Percentiles rank a stretch among this genome's conserved stretches.
Conservation (phyloP, 2,888 invertebrate genomes). For the Netelia fuscicornis region DNA sequence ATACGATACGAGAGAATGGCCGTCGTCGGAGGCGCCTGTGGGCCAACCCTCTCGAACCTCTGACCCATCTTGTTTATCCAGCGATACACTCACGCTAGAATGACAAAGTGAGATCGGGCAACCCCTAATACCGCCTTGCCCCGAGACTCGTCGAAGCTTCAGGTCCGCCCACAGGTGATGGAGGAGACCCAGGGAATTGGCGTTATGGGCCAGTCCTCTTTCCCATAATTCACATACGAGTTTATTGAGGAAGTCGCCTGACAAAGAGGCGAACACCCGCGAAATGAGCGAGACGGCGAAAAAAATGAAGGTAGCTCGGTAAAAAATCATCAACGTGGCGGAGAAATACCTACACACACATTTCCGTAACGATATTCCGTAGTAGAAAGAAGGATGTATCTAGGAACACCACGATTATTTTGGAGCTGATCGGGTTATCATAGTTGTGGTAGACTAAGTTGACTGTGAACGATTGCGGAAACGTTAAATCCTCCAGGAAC, state of each 20-base stretch:
- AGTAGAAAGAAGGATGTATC: background rate
- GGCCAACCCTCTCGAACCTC: constrained; percentile 55
- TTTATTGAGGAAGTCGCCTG: constrained; percentile 73
- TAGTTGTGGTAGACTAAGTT: background rate
- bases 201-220: constrained; percentile 56
- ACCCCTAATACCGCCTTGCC: constrained; percentile 60
- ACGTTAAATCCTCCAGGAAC: background rate
- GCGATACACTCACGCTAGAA: constrained; percentile 54
- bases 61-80: constrained; percentile 61
- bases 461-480: background rate
- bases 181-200: constrained; percentile 28
- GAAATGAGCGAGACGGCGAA: constrained; percentile 31
- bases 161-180: constrained; percentile 57
- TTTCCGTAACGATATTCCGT: constrained; percentile 1
- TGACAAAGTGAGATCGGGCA: constrained; percentile 65
- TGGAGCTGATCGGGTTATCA: constrained; percentile 10
- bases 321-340: constrained; percentile 14
- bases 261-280: constrained; percentile 59
- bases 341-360: constrained; percentile 8
- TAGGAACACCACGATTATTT: background rate
- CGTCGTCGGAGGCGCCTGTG: constrained; percentile 40
- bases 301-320: constrained; percentile 39
- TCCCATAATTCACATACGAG: constrained; percentile 70
- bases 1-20: constrained; percentile 1
- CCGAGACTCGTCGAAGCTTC: constrained; percentile 52